Evolutionary conservation across 2,113 vertebrate species (phyloP).

Genomic region (Cryptotis parvus): DNA sequence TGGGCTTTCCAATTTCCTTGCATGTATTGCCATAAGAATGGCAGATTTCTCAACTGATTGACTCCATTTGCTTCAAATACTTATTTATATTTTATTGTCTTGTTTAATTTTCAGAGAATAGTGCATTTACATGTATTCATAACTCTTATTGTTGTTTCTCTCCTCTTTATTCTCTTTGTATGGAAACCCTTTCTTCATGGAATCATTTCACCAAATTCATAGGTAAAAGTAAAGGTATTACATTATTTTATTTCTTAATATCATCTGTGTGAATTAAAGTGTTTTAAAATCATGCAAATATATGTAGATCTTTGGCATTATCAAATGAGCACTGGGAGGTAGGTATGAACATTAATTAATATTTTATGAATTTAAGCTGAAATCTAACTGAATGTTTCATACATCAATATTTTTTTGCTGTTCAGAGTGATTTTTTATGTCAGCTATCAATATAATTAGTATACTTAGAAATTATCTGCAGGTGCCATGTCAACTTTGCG

Average conservation of each 20-base stretch:
- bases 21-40: slow-evolving; percentile 83
- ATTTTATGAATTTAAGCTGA: slow-evolving; percentile 84
- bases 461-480: slow-evolving; percentile 64
- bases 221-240: slow-evolving; percentile 99
- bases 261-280: slow-evolving; percentile 82
- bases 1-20: slow-evolving; percentile 84
- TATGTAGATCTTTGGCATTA: slow-evolving; percentile 83
- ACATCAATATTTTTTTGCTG: background rate
- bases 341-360: slow-evolving; percentile 89
- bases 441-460: slow-evolving; percentile 67
- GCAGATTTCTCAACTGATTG: slow-evolving; percentile 70
- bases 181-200: slow-evolving; percentile 98
- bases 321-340: slow-evolving; percentile 81
- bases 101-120: slow-evolving; percentile 85
- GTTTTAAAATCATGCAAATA: slow-evolving; percentile 84
- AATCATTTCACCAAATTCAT: slow-evolving; percentile 98
- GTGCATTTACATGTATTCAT: slow-evolving; percentile 88
- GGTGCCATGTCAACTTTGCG: slow-evolving; percentile 75
- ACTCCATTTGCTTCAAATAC: slow-evolving; percentile 81
- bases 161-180: slow-evolving; percentile 91
- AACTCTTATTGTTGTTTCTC: slow-evolving; percentile 94
- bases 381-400: slow-evolving; percentile 54
- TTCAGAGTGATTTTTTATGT: slow-evolving; percentile 41
- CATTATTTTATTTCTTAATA: slow-evolving; percentile 88
- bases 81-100: slow-evolving; percentile 83